phyloP scores from a whole-genome alignment of 2,113 vertebrate species.

The Eptesicus fuscus region DNA sequence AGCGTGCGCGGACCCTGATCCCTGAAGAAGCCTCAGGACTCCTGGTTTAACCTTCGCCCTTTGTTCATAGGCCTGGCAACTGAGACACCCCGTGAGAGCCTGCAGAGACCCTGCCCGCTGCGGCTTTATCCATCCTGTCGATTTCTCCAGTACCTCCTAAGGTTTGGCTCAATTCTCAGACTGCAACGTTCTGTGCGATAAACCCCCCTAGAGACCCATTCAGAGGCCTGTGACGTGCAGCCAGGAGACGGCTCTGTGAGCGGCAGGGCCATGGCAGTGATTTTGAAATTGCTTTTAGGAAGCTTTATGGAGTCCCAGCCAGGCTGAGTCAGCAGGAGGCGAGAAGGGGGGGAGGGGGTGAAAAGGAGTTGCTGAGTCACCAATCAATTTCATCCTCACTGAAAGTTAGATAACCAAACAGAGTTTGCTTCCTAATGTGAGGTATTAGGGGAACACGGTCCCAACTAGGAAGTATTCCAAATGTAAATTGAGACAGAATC shows the following conservation, averaged over 20 bases:
- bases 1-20: background rate
- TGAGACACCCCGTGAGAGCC: background rate
- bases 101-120: background rate
- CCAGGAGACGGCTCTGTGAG: background rate
- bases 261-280: background rate
- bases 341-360: too few relatives aligned
- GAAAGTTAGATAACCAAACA: background rate
- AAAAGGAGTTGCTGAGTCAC: background rate
- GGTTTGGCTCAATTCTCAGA: background rate
- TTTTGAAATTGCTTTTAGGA: background rate
- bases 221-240: background rate
- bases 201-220: background rate
- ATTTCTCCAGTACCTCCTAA: background rate
- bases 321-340: background rate
- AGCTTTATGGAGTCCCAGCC: background rate
- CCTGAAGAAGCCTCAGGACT: background rate
- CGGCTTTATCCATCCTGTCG: background rate
- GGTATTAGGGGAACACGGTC: background rate
- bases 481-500: background rate
- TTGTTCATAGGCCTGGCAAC: background rate
- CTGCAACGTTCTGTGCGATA: background rate
- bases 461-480: background rate
- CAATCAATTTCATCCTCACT: background rate
- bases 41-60: background rate
- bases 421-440: background rate